Evolutionary conservation across 2,888 invertebrate genomes (phyloP).

Genomic region (Spodoptera exigua): DNA sequence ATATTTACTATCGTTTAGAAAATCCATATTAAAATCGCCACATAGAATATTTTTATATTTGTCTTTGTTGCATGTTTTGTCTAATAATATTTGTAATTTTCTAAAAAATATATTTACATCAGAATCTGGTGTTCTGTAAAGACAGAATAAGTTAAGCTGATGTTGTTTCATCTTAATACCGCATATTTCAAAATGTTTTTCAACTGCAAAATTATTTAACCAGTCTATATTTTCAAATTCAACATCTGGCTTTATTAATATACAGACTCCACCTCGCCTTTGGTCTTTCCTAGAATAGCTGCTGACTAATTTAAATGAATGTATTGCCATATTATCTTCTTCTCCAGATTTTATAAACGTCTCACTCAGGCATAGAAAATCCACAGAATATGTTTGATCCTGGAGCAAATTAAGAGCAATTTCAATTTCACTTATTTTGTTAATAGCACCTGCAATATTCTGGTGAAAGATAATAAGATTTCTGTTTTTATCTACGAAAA

Average conservation of each 20-base stretch:
- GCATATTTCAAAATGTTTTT: constrained; percentile 7
- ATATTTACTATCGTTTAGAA: not conserved
- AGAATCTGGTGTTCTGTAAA: constrained; percentile 5
- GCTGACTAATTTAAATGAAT: not conserved
- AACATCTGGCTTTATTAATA: not conserved
- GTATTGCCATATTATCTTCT: not conserved
- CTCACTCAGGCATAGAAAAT: constrained; percentile 1
- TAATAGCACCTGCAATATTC: constrained; percentile 7
- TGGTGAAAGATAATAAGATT: not conserved
- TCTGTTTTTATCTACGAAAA: not conserved
- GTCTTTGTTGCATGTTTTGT: not conserved
- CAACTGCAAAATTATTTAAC: not conserved
- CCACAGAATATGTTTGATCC: not conserved
- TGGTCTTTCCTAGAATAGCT: constrained; percentile 4
- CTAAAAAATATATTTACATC: not conserved
- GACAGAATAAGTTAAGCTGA: not conserved
- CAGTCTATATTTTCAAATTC: not conserved
- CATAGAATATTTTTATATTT: not conserved
- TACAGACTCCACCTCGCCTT: constrained; percentile 1
- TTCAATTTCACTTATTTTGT: not conserved
- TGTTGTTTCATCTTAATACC: not conserved
- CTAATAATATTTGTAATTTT: not conserved
- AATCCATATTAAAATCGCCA: too few species aligned
- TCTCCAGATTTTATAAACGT: constrained; percentile 1
- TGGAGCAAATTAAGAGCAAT: not conserved